Conservation (phyloP, 2,113 vertebrate species). For the Meleagris gallopavo region DNA sequence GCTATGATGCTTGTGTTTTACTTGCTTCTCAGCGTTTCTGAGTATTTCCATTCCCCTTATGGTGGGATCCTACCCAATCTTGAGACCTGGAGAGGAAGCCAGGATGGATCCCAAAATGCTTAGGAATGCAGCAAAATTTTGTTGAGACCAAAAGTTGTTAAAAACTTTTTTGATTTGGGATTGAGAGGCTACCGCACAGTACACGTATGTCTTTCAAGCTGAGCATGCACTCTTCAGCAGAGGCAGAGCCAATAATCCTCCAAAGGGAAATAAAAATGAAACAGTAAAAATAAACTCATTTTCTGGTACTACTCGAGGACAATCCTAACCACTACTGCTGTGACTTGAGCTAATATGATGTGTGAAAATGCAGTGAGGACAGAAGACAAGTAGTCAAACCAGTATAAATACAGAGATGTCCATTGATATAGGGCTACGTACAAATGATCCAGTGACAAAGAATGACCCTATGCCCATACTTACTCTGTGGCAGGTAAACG, state of each 20-base stretch:
- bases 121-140: not conserved
- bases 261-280: not conserved
- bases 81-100: not conserved
- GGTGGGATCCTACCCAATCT: not conserved
- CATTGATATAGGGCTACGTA: not conserved
- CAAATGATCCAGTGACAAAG: not conserved
- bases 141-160: not conserved
- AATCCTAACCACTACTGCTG: not conserved
- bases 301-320: not conserved
- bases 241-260: not conserved
- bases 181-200: not conserved
- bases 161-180: not conserved
- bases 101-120: not conserved
- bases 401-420: not conserved
- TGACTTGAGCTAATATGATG: not conserved
- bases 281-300: not conserved
- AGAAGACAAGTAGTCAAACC: not conserved
- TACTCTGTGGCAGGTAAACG: not conserved
- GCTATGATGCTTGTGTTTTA: accelerated
- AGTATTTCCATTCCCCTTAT: not conserved
- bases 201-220: accelerated
- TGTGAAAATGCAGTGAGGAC: not conserved
- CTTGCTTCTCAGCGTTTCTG: not conserved
- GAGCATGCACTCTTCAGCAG: not conserved
- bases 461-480: not conserved